Evolutionary conservation across 2,113 vertebrate species (phyloP), one percentile per base, ranked within the genome.

Genomic region (Pyrgilauda ruficollis): DNA sequence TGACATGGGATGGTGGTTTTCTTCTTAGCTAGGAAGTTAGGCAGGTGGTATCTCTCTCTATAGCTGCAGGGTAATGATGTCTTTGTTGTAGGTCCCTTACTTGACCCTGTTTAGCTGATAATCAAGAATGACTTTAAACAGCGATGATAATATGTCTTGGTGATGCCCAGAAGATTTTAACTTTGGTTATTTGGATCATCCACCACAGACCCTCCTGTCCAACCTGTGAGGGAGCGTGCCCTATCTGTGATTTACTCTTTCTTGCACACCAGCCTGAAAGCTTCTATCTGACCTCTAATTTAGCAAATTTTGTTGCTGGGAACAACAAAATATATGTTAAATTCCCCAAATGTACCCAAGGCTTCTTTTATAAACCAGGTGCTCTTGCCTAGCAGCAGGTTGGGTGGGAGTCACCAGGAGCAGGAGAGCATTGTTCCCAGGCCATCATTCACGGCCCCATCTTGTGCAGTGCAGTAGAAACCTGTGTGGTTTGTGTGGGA

Each of bases 401-500:
- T 39, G 67, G 46, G 46, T 62, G 20, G 15, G 20, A 79, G 16
- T 15, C 44, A 27, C 9, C 27, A 66, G 53, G 4, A 84, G 22
- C 9, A 53, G 46, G 11, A 46, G 2, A 49, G 17, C 33, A 15
- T 15, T 24, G 9, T 9, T 78, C 55, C 17, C 46, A 77, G 55
- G n/a, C 39, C 35, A 37, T 39, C n/a, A 26, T 39, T 59, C 56
- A 26, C 4, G 13, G 67, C 3, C 15, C 8, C 18, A 47, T 23
- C 37, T 81, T 31, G 28, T 9, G 10, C 19, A 67, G 17, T 11
- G 13, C 49, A 15, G 58, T 9, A 58, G 37, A 47, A 14, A 56
- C 14, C 53, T 52, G 37, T 0, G 0, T 23, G 11, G 27, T 22
- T 49, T 39, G 9, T 30, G 18, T 33, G 24, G 39, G 23, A 90